Conservation (phyloP, 2,797 vertebrate species). For the Acomys russatus region DNA sequence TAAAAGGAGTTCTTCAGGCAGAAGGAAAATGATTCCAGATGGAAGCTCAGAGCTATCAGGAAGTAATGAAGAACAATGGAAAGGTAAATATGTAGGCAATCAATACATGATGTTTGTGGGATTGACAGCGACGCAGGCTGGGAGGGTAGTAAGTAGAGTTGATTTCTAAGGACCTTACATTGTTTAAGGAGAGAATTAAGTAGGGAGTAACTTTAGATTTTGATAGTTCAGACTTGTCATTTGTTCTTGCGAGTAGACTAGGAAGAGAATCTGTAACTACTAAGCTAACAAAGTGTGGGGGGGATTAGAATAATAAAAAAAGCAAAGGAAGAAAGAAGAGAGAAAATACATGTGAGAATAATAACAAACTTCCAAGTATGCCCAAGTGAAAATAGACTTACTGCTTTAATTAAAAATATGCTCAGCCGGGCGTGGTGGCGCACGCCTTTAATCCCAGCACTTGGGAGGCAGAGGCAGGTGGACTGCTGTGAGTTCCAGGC, state of each 20-base stretch:
- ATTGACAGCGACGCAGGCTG: conserved; percentile 5
- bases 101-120: neutral
- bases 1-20: conserved; percentile 69
- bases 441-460: no score
- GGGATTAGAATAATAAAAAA: conserved; percentile 11
- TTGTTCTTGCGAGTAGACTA: neutral
- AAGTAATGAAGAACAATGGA: conserved; percentile 59
- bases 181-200: conserved; percentile 51
- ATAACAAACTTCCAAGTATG: neutral
- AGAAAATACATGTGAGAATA: neutral
- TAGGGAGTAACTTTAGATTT: conserved; percentile 19
- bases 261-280: neutral
- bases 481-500: no score
- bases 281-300: neutral
- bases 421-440: no score
- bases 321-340: conserved; percentile 28
- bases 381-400: conserved; percentile 38
- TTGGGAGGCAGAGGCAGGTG: no score
- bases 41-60: conserved; percentile 69
- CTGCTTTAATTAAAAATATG: conserved; percentile 37
- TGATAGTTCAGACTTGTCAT: conserved; percentile 10
- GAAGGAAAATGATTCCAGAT: conserved; percentile 66
- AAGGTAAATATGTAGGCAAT: conserved; percentile 59
- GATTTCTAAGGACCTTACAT: conserved; percentile 23
- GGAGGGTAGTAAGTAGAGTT: conserved; percentile 54